A percentile compares a stretch with the other conserved stretches of the same genome.
phyloP scores from a whole-genome alignment of 2,888 invertebrate species.

The Celastrina argiolus region DNA sequence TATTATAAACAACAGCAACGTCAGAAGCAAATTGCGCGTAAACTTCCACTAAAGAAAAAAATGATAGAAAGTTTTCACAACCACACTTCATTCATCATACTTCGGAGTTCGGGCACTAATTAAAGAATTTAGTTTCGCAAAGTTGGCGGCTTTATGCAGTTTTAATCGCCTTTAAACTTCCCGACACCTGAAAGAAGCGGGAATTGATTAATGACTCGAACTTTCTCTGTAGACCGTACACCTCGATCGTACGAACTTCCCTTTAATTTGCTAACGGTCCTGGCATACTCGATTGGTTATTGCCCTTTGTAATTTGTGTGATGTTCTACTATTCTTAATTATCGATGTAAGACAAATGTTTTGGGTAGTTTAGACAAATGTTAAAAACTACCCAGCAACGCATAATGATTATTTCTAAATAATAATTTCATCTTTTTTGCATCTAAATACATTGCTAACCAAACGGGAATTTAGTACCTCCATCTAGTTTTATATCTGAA shows the following conservation, averaged over 20 bases:
- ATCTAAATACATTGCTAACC: no score
- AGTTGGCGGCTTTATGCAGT: conserved; percentile 32
- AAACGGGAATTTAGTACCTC: no score
- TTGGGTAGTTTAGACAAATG: no score
- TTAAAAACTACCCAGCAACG: no score
- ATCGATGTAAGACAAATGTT: no score
- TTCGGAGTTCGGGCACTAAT: conserved; percentile 24
- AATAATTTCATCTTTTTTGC: no score
- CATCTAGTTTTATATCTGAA: no score
- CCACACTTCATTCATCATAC: conserved; percentile 26
- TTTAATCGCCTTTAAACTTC: conserved; percentile 33
- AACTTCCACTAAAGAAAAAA: conserved; percentile 4
- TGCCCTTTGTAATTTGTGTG: conserved; percentile 14
- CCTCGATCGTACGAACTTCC: conserved; percentile 24
- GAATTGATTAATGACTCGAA: conserved; percentile 44
- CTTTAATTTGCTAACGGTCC: conserved; percentile 28
- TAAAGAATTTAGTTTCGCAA: conserved; percentile 28
- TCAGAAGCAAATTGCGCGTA: conserved; percentile 2
- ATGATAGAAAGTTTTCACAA: conserved; percentile 14
- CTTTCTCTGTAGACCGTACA: conserved; percentile 32
- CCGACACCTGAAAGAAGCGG: conserved; percentile 34
- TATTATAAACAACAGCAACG: neutral
- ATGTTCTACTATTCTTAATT: neutral
- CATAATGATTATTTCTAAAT: no score
- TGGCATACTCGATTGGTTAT: neutral